phyloP scores from a whole-genome alignment of 2,797 vertebrate species.

The Simalia tracyae region DNA sequence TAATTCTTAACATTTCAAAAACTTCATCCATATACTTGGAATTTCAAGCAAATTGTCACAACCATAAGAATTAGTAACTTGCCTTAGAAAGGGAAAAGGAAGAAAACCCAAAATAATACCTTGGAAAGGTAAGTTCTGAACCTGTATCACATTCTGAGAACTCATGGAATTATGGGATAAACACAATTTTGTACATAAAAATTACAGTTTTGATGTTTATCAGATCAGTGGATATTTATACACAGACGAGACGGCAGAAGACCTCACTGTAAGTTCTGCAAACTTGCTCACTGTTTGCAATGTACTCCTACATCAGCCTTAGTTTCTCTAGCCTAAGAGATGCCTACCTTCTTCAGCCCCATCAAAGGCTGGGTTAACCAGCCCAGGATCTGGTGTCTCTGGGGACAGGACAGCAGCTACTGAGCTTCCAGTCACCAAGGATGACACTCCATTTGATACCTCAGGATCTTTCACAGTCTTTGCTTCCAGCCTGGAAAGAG shows the following conservation, averaged over 20 bases:
- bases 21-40: too few species aligned
- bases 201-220: background rate
- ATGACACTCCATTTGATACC: conserved; percentile 18
- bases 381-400: conserved; percentile 82
- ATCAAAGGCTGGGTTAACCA: conserved; percentile 90
- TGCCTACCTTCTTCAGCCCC: conserved; percentile 87
- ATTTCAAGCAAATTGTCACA: background rate
- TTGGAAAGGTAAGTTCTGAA: background rate
- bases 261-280: background rate
- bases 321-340: background rate
- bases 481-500: conserved; percentile 69
- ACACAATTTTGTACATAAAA: background rate
- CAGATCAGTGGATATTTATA: background rate
- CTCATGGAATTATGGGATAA: background rate
- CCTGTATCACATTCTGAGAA: background rate
- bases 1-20: background rate
- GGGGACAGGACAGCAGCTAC: conserved; percentile 64
- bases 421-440: conserved; percentile 69
- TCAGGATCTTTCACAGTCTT: conserved; percentile 66
- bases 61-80: background rate
- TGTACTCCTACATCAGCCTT: background rate
- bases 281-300: too few species aligned
- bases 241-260: background rate
- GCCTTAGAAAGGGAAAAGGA: background rate
- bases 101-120: background rate